A percentile compares a stretch with the other conserved stretches of the same genome.
phyloP scores from a whole-genome alignment of 2,797 vertebrate species.

The Anomalospiza imberbis region DNA sequence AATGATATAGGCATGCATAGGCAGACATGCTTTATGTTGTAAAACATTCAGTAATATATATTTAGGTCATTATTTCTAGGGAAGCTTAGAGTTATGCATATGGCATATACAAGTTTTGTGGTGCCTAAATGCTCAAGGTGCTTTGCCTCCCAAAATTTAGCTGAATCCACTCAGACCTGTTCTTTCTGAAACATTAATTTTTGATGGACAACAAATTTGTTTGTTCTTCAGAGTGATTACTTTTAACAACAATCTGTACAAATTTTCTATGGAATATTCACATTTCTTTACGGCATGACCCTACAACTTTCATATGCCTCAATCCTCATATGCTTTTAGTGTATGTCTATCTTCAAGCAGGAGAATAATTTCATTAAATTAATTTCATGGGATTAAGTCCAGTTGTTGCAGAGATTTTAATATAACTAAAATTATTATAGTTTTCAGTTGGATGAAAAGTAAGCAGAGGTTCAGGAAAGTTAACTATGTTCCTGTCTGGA shows the following conservation, averaged over 20 bases:
- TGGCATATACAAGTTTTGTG: neutral
- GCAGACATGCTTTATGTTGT: neutral
- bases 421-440: neutral
- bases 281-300: neutral
- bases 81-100: neutral
- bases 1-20: neutral
- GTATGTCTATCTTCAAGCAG: neutral
- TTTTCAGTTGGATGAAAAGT: neutral
- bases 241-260: neutral
- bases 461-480: conserved; percentile 14
- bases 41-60: neutral
- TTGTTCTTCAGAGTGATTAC: neutral
- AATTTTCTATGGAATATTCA: neutral
- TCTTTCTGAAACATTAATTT: neutral
- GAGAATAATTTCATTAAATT: neutral
- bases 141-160: neutral
- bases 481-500: neutral
- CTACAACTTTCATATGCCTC: neutral
- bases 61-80: neutral
- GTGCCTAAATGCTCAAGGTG: neutral
- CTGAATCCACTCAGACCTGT: neutral
- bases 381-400: neutral
- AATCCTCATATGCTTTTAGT: neutral
- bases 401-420: neutral
- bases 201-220: neutral